Evolutionary conservation across 2,113 vertebrate species (phyloP), one percentile per base, ranked within the genome.

Genomic region (Trematomus loennbergii): DNA sequence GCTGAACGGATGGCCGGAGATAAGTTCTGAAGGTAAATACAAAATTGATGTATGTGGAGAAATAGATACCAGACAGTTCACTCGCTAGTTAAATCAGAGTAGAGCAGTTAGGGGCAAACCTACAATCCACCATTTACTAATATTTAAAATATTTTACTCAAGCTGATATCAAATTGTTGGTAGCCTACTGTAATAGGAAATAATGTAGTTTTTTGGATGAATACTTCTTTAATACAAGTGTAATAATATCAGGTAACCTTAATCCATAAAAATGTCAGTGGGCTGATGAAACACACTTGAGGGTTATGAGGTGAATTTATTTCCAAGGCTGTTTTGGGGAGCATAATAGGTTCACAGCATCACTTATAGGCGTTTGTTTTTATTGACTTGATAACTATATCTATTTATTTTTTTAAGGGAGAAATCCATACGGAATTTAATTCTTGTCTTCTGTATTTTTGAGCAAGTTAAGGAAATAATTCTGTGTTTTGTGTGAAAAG

Each of bases 1-100:
- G 72, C 55, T 54, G 58, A 85, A 83, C 8, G 15, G 54, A 66
- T 83, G 76, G 63, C 64, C 45, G 8, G 46, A 79, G 87, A 88
- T 72, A 36, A 25, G 22, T 86, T 79, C 65, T 46, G 58, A 70
- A 20, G 40, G 66, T 75, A 17, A 83, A 89, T 81, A 33, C 83
- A 82, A 87, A 73, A 75, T 72, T 10, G 9, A 78, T 78, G n/a
- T 9, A 13, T 40, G 57, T 67, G 55, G 36, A 49, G 72, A 71
- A 66, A 67, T 25, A 62, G 46, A 81, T 66, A 71, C 54, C 66
- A 45, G 12, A 18, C 12, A 17, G 18, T 53, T 72, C 12, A 46
- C 54, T 62, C 25, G 46, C 46, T 54, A 0, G 29, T 50, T 29
- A 46, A 60, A 72, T 78, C 33, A 5, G 12, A 43, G 53, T 9